Evolutionary conservation across 2,888 invertebrate genomes (phyloP).

Genomic region (Itoplectis maculator): DNA sequence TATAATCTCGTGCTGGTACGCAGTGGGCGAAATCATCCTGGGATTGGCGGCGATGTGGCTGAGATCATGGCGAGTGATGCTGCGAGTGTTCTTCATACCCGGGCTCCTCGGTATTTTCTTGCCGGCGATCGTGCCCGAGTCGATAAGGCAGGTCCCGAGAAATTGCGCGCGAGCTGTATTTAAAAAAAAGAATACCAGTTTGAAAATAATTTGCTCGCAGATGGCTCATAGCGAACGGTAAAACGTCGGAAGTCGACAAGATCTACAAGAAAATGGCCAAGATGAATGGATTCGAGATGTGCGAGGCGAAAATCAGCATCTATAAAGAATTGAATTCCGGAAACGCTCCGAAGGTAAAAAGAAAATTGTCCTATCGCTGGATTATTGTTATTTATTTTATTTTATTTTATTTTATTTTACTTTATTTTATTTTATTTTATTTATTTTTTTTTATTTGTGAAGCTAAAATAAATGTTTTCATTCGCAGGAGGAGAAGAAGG

Average conservation of each 20-base stretch:
- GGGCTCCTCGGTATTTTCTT: slow-evolving; percentile 89
- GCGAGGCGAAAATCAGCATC: slow-evolving; percentile 85
- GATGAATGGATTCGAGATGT: slow-evolving; percentile 87
- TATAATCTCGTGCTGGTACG: slow-evolving; percentile 89
- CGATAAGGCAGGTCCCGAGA: slow-evolving; percentile 84
- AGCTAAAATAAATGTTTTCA: not conserved
- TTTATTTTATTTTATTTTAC: too few relatives aligned
- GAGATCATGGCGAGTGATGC: slow-evolving; percentile 89
- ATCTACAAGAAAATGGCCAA: slow-evolving; percentile 88
- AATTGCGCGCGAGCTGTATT: slow-evolving; percentile 14
- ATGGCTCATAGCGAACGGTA: slow-evolving; percentile 90
- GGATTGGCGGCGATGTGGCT: slow-evolving; percentile 89
- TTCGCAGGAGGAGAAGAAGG: slow-evolving; percentile 57
- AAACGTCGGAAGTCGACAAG: slow-evolving; percentile 86
- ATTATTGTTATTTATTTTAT: too few relatives aligned
- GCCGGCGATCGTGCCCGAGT: slow-evolving; percentile 90
- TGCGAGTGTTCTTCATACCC: slow-evolving; percentile 89
- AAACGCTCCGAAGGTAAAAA: slow-evolving; percentile 66
- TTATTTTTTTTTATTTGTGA: too few relatives aligned
- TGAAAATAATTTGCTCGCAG: slow-evolving; percentile 78
- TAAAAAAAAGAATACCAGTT: not conserved
- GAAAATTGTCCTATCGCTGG: too few relatives aligned
- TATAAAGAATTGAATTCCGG: slow-evolving; percentile 78
- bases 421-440: too few relatives aligned
- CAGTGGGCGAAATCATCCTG: slow-evolving; percentile 89